Conservation (phyloP, 1,140 invertebrate genomes). For the Lasioglossum albipes region DNA sequence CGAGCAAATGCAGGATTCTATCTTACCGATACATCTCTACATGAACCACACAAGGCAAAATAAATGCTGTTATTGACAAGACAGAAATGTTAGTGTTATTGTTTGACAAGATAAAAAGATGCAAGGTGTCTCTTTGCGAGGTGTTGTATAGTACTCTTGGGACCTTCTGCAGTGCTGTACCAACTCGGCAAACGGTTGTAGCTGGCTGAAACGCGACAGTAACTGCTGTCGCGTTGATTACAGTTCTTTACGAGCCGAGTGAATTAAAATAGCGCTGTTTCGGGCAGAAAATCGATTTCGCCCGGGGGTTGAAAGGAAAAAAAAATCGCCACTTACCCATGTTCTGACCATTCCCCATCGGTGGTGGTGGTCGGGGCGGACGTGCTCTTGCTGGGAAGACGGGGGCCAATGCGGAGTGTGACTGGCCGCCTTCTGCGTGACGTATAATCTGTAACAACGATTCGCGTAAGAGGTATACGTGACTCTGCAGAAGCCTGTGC, state of each 20-base stretch:
- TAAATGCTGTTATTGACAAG: no score
- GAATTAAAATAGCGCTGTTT: not conserved
- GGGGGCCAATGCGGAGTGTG: conserved; percentile 80
- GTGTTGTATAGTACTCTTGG: no score
- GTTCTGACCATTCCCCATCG: conserved; percentile 78
- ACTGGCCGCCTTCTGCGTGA: conserved; percentile 79
- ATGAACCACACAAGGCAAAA: no score
- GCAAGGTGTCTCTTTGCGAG: no score
- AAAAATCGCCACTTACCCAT: conserved; percentile 66
- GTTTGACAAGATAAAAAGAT: no score
- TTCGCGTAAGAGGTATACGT: conserved; percentile 24
- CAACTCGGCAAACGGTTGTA: no score
- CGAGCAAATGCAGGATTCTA: not conserved
- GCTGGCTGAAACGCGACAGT: no score
- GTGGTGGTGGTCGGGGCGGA: conserved; percentile 80
- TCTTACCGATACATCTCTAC: not conserved
- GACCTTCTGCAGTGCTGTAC: no score
- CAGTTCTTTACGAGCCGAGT: no score
- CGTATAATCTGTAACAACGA: conserved; percentile 77
- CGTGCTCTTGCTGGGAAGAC: conserved; percentile 78
- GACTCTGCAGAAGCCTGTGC: not conserved
- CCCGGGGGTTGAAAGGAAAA: not conserved
- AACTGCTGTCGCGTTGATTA: no score
- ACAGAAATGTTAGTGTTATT: no score
- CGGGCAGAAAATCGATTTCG: not conserved